Evolutionary conservation across 2,113 vertebrate species (phyloP), one percentile per base, ranked within the genome.

Genomic region (Psephotus haematonotus): DNA sequence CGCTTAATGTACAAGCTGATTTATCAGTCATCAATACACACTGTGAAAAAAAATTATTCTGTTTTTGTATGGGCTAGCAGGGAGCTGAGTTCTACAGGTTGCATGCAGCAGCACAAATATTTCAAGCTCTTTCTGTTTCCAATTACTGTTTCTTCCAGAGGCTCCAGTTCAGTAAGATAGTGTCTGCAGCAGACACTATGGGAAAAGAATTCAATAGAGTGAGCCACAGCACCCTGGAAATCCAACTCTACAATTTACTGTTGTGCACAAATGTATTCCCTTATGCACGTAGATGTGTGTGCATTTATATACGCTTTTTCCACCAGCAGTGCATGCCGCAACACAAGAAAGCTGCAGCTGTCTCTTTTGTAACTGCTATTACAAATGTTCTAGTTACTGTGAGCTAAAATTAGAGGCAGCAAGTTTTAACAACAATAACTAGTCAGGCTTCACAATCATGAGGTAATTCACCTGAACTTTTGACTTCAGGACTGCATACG

Each of bases 391-490:
- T 80, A 64, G 50, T 39, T 90, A 68, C 84, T 91, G 44, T 91
- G 62, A 95, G 28, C 71, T 92, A 83, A 93, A 93, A 91, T 88
- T 88, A 90, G 60, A 86, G 33, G 18, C 68, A 93, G 35, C 25
- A 67, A 57, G 27, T 88, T 92, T 83, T 86, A 88, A 78, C 75
- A 47, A 74, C 82, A 82, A 35, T n/a, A 88, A 13, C 37, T 62
- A 88, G 27, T 64, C 82, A 86, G 50, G 27, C 68, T 93, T 80
- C 55, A 90, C 22, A 75, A 23, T 52, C 46, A 74, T 44, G 43
- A 69, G n/a, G 25, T 85, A 86, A 75, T 92, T 77, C 50, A 90
- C 39, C 52, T 64, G 67, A 91, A 92, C 69, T 92, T 93, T 86
- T 92, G 80, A 81, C 35, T 92, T 95, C 50, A 68, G 47, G 27